Percentiles rank a stretch among this genome's conserved stretches.
phyloP scores from a whole-genome alignment of 2,797 vertebrate genomes.

The Hipposideros larvatus region DNA sequence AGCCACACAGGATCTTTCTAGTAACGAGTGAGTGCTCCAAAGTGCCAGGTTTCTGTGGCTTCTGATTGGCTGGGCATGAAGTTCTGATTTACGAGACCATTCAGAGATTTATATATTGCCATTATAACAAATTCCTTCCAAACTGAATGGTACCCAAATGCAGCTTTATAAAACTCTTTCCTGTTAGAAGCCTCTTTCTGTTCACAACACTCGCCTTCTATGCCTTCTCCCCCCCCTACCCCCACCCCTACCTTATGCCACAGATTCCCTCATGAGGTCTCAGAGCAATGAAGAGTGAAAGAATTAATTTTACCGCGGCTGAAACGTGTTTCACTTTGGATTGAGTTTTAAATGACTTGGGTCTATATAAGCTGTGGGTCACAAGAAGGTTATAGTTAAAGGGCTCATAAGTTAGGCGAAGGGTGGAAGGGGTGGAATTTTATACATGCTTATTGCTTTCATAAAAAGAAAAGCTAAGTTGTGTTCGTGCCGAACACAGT shows the following conservation, averaged over 20 bases:
- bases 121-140: conserved; percentile 83
- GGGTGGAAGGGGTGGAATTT: conserved; percentile 63
- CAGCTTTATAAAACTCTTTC: conserved; percentile 74
- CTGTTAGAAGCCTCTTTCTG: conserved; percentile 70
- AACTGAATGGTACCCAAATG: conserved; percentile 63
- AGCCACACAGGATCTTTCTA: conserved; percentile 75
- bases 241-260: background rate
- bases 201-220: conserved; percentile 74
- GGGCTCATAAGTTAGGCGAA: conserved; percentile 63
- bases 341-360: conserved; percentile 79
- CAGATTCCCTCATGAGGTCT: conserved; percentile 72
- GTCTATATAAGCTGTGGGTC: conserved; percentile 76
- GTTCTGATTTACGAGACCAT: conserved; percentile 76
- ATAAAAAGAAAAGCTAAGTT: conserved; percentile 84
- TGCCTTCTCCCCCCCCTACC: background rate
- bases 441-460: conserved; percentile 81
- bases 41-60: conserved; percentile 51
- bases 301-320: conserved; percentile 73
- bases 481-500: conserved; percentile 69
- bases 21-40: conserved; percentile 1
- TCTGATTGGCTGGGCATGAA: conserved; percentile 45
- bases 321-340: conserved; percentile 74
- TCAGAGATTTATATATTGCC: conserved; percentile 84
- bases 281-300: conserved; percentile 56
- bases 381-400: conserved; percentile 73